Base-by-base conservation (phyloP, 2,113 vertebrate species). In the Cathartes aura region DNA sequence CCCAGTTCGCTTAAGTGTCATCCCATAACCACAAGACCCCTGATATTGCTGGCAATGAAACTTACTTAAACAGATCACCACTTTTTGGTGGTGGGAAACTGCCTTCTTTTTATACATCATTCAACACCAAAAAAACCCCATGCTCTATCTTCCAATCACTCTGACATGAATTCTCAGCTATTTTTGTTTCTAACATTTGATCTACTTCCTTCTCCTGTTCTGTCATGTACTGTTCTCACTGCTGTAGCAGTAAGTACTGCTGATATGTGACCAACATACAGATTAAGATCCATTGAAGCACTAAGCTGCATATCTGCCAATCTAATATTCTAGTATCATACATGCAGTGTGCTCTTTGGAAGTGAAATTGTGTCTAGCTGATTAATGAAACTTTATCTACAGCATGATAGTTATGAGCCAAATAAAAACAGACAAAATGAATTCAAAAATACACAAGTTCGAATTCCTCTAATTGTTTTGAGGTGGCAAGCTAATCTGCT, bases 161-260 rank as follows among this genome's bases (percentile, higher is more conserved):
- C 38, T 87, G 56, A 63, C 22, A 23, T 11, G 82, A 86, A 36
- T 91, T 78, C 50, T 96, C 74, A 91, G 81, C 87, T 97, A 60
- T 89, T 93, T 97, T 64, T 40, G 66, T 47, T 45, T 18, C 34
- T 40, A 76, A 23, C 26, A 45, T 42, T 66, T 87, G 12, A 79
- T 84, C 70, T 45, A 5, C 59, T 95, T 97, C 95, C 85, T 88
- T 86, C 95, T 96, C 14, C 30, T 88, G 74, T 62, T 66, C 58
- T 63, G 9, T 58, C 19, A 2, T 43, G 47, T 59, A 40, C 79
- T 59, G 75, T 92, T 95, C 93, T 94, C 68, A 15, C 52, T 89
- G 47, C 72, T 72, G 11, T 9, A 47, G 34, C 95, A 82, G 32
- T 32, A 87, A 93, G 84, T 56, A 87, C 32, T 84, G 68, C 76